Base-by-base conservation (phyloP, 2,113 vertebrate genomes). In the Ictalurus furcatus region DNA sequence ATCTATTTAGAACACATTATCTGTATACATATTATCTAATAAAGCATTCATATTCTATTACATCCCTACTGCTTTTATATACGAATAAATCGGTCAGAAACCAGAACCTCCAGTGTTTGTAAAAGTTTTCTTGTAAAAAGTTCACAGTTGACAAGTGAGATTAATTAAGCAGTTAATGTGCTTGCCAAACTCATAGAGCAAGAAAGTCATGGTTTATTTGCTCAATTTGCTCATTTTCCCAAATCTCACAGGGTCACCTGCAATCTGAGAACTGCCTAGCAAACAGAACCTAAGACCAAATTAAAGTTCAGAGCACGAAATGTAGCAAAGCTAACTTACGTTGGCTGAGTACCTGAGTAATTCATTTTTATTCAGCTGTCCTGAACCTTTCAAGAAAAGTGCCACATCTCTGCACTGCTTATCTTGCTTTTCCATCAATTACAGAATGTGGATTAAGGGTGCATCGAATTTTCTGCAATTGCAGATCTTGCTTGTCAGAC, bases 281-380 rank as follows among this genome's bases (percentile, higher is more conserved):
- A 84, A 88, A 74, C 37, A 34, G 7, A 30, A 88, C 6, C 81
- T 71, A 71, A 71, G 63, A 71, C 44, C 48, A 56, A 67, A 87
- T 87, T 83, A 83, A 71, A 73, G 30, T 40, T 88, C 79, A 59
- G 48, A 56, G 48, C 61, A 87, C 6, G 78, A 23, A n/a, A 58
- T 23, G 2, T 56, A 21, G 54, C 48, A 61, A 85, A 89, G 40
- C 16, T 65, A 79, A 85, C 59, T 58, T 30, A 85, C 0, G 21
- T 54, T 58, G 37, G 37, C 67, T 34, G 54, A 58, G 76, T 81
- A 83, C 82, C 87, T 83, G 40, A 48, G 87, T 52, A 78, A 88
- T 76, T 76, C 6, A 81, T 54, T 85, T 65, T 88, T 78, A 88
- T 85, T 85, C 82, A 52, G 81, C 56, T 48, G 74, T 48, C 21